These are phyloP conservation scores for Calliopum simillimum DNA, from an alignment of 2,888 invertebrate genomes.

Conservation along the genomic window DNA sequence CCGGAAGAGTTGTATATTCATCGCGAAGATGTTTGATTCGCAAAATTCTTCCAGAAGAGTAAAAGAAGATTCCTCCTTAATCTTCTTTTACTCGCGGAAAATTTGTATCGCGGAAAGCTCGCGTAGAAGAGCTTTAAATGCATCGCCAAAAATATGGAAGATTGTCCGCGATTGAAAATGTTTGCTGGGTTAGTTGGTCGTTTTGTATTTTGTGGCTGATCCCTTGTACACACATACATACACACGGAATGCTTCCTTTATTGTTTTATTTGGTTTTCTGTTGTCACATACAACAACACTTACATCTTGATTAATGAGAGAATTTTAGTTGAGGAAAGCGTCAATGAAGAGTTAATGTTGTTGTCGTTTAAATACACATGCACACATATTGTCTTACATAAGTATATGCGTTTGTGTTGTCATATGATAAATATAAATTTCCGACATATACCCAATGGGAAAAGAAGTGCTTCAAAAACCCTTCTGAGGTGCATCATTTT, in stretches of 20 bases:
- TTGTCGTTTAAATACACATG: background rate
- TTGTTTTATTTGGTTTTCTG: background rate
- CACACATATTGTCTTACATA: background rate
- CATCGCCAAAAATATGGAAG: too few relatives aligned
- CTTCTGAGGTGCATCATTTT: too few relatives aligned
- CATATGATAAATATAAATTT: background rate
- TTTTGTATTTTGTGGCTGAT: background rate
- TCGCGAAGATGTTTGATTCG: too few relatives aligned
- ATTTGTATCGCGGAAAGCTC: too few relatives aligned
- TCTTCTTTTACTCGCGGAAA: too few relatives aligned
- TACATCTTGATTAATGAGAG: slow-evolving; percentile 1
- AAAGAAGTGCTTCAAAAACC: too few relatives aligned
- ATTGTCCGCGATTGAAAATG: too few relatives aligned
- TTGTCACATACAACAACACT: background rate
- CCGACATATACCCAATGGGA: too few relatives aligned
- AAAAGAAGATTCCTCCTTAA: too few relatives aligned
- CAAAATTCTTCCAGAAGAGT: too few relatives aligned
- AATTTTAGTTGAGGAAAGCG: background rate
- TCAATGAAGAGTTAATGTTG: background rate
- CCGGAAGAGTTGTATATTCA: too few relatives aligned
- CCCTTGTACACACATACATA: slow-evolving; percentile 16
- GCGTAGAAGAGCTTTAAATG: too few relatives aligned
- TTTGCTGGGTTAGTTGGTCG: slow-evolving; percentile 2
- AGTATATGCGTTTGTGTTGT: background rate
- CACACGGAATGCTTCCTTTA: background rate